Percentiles rank a stretch among this genome's conserved stretches.
Conservation (phyloP, 2,888 invertebrate species). For the Protonemura montana region DNA sequence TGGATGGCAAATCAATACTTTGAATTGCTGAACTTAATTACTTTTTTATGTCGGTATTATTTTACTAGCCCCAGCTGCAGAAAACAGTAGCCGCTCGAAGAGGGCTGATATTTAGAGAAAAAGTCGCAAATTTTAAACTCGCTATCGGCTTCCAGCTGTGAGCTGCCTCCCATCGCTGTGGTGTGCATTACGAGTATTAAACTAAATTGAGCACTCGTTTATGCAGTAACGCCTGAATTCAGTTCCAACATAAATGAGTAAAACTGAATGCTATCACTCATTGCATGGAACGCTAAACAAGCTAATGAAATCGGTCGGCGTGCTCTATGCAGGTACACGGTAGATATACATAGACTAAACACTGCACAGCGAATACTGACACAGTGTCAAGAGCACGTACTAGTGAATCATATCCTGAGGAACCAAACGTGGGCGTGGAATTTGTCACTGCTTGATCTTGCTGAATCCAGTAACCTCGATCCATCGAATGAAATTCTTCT, state of each 20-base stretch:
- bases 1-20: neutral
- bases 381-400: neutral
- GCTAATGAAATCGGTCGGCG: neutral
- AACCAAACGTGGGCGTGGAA: too few species aligned
- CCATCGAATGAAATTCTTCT: neutral
- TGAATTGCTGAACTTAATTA: neutral
- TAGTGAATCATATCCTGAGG: too few species aligned
- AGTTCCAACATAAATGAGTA: neutral
- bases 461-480: too few species aligned
- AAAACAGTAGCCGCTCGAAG: neutral
- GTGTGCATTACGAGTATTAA: neutral
- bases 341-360: neutral
- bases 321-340: neutral
- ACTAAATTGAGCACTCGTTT: conserved; percentile 7
- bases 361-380: neutral
- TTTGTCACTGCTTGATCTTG: too few species aligned
- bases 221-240: neutral
- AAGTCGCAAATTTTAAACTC: neutral
- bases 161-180: neutral
- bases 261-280: neutral
- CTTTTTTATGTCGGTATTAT: conserved; percentile 7
- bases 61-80: neutral
- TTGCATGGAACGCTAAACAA: neutral
- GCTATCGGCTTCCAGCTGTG: neutral
- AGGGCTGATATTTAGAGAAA: neutral